These are phyloP conservation scores for Rhinoraja longicauda DNA, from an alignment of 2,797 vertebrate genomes.

Conservation along the genomic window DNA sequence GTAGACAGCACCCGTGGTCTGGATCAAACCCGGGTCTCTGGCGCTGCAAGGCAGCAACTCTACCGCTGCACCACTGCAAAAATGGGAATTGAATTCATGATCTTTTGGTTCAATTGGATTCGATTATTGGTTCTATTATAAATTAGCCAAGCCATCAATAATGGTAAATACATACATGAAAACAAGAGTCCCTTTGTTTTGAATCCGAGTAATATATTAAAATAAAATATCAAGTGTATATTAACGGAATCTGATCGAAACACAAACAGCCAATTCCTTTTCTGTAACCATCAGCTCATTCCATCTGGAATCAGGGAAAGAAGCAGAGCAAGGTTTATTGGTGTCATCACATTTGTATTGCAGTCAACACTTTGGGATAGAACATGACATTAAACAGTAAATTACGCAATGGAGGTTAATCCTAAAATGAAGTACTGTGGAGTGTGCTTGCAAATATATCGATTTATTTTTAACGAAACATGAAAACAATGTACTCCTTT, in stretches of 20 bases:
- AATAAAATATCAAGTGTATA: not conserved
- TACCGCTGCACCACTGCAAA: too few species aligned
- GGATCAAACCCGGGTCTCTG: too few species aligned
- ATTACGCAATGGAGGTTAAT: not conserved
- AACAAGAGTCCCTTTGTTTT: not conserved
- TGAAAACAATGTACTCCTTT: not conserved
- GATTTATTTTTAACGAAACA: too few species aligned
- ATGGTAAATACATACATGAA: not conserved
- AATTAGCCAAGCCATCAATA: not conserved
- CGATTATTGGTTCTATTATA: too few species aligned
- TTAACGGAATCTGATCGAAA: not conserved
- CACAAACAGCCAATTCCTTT: not conserved
- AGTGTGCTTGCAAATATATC: too few species aligned
- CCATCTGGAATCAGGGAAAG: not conserved
- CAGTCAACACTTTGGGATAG: not conserved
- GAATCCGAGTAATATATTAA: not conserved
- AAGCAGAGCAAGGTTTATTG: not conserved
- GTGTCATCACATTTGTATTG: not conserved
- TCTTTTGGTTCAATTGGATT: too few species aligned
- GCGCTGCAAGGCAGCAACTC: too few species aligned
- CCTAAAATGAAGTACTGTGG: not conserved
- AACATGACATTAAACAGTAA: too few species aligned
- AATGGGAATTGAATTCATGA: too few species aligned
- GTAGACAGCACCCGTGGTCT: too few species aligned
- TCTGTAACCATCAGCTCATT: not conserved